A percentile compares a stretch with the other conserved stretches of the same genome.
Conservation (phyloP, 2,113 vertebrate species). For the Bujurquina vittata region DNA sequence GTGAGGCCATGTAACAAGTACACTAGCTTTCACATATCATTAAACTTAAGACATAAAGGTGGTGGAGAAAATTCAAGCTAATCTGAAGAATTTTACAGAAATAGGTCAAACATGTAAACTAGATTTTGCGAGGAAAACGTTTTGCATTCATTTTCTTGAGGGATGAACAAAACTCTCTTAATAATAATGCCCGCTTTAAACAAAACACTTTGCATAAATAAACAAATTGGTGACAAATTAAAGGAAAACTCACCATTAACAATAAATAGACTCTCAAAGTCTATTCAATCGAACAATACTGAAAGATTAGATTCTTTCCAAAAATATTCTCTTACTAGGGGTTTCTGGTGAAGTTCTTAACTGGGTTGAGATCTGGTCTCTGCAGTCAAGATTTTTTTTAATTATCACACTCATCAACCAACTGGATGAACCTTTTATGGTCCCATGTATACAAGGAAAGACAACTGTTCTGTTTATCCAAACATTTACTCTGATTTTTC, state of each 20-base stretch:
- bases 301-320: not conserved
- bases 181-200: not conserved
- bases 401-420: not conserved
- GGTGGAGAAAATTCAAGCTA: conserved; percentile 7
- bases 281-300: not conserved
- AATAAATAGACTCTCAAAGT: not conserved
- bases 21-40: conserved; percentile 50
- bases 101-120: conserved; percentile 11
- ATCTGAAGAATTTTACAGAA: not conserved
- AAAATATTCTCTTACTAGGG: not conserved
- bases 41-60: conserved; percentile 14
- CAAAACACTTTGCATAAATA: not conserved
- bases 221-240: conserved; percentile 39
- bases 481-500: not conserved
- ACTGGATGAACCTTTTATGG: not conserved
- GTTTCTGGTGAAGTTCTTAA: not conserved
- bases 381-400: not conserved
- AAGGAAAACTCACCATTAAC: conserved; percentile 18
- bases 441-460: not conserved
- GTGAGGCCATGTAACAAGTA: conserved; percentile 67
- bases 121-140: not conserved
- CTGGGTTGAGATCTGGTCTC: not conserved
- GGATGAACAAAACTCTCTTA: not conserved
- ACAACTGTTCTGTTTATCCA: not conserved
- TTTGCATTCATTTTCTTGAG: not conserved